Conservation (phyloP, 2,113 vertebrate genomes). For the Peromyscus leucopus region DNA sequence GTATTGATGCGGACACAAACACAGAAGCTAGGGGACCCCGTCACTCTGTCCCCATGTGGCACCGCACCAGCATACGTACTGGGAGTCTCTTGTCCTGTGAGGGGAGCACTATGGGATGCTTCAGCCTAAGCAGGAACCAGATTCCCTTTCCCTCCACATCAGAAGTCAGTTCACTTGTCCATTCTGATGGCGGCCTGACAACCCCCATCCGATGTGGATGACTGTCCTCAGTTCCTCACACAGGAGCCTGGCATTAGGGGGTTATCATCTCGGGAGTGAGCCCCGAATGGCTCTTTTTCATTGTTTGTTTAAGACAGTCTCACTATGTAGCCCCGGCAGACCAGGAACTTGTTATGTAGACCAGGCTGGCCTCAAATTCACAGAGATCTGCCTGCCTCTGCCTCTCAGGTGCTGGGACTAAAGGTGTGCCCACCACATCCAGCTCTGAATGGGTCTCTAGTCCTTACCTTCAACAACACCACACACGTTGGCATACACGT, state of each 20-base stretch:
- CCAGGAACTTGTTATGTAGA: background rate
- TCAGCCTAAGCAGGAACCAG: background rate
- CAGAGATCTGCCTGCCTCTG: background rate
- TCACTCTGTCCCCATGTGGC: background rate
- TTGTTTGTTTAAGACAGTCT: background rate
- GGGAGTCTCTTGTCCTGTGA: background rate
- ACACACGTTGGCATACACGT: constrained; percentile 95
- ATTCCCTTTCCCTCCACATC: background rate
- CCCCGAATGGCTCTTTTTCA: background rate
- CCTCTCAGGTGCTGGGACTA: background rate
- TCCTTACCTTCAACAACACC: constrained; percentile 94
- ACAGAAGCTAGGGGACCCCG: too few species aligned
- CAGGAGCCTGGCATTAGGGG: rapidly evolving
- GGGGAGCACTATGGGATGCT: background rate
- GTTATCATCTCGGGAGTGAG: rapidly evolving
- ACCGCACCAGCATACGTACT: background rate
- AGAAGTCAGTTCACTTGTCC: background rate
- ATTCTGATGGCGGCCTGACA: background rate
- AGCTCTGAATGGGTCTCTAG: background rate
- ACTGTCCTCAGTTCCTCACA: background rate
- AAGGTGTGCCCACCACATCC: background rate
- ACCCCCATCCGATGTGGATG: too few species aligned
- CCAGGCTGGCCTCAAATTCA: background rate
- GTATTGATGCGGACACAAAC: rapidly evolving
- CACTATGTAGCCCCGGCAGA: background rate